A percentile compares a stretch with the other conserved stretches of the same genome.
Evolutionary conservation across 2,797 vertebrate genomes (phyloP).

Genomic region (Glossophaga mutica): DNA sequence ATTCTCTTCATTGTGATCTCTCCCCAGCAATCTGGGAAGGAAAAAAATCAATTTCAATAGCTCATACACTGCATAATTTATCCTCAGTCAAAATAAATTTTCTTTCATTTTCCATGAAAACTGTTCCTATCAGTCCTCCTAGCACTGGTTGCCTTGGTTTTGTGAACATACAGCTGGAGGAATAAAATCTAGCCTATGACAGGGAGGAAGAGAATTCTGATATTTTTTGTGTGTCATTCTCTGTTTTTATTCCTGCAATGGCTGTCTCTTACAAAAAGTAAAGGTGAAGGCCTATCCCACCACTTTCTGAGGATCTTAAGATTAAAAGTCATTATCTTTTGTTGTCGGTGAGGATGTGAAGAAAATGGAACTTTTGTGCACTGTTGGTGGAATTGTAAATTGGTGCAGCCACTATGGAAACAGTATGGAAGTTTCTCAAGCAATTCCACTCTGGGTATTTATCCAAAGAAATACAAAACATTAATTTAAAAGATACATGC

Average conservation of each 20-base stretch:
- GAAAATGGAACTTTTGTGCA: not conserved
- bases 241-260: not conserved
- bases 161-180: not conserved
- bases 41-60: not conserved
- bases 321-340: conserved; percentile 40
- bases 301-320: conserved; percentile 33
- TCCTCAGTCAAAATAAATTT: not conserved
- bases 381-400: not conserved
- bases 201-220: not conserved
- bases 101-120: not conserved
- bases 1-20: not conserved
- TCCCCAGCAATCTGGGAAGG: not conserved
- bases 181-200: not conserved
- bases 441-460: not conserved
- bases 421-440: not conserved
- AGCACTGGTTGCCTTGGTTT: not conserved
- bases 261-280: not conserved
- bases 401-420: not conserved
- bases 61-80: not conserved
- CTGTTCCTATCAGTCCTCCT: not conserved
- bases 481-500: not conserved
- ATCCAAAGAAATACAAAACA: not conserved
- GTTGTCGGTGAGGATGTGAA: not conserved
- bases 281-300: not conserved
- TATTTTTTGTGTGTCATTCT: not conserved